Conservation (phyloP, 1,140 invertebrate genomes). For the Contarinia nasturtii region DNA sequence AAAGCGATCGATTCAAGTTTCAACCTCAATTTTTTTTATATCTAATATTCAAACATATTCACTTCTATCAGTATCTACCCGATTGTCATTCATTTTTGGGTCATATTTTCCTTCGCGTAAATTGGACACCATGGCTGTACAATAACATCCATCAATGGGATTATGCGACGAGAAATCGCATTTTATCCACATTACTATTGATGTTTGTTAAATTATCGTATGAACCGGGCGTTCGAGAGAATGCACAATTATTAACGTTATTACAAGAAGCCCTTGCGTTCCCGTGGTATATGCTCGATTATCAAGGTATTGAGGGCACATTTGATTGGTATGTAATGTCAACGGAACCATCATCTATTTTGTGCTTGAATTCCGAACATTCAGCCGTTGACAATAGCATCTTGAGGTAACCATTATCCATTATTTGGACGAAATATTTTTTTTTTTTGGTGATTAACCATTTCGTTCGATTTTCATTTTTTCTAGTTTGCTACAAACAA, state of each 20-base stretch:
- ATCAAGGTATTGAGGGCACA: slow-evolving; percentile 41
- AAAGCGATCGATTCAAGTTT: neutral
- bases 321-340: slow-evolving; percentile 62
- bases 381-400: slow-evolving; percentile 25
- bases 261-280: slow-evolving; percentile 42
- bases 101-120: slow-evolving; percentile 36
- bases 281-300: slow-evolving; percentile 48
- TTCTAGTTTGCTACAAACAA: slow-evolving; percentile 13
- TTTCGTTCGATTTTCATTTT: neutral
- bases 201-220: slow-evolving; percentile 48
- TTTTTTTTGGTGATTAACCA: neutral
- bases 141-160: slow-evolving; percentile 28
- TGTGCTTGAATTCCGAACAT: slow-evolving; percentile 25
- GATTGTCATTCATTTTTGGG: slow-evolving; percentile 51
- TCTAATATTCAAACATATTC: neutral
- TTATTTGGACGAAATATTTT: neutral
- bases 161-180: slow-evolving; percentile 14
- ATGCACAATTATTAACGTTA: slow-evolving; percentile 27
- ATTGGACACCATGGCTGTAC: slow-evolving; percentile 31
- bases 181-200: slow-evolving; percentile 31
- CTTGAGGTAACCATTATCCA: slow-evolving; percentile 20
- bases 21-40: neutral
- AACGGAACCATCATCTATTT: slow-evolving; percentile 48
- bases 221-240: slow-evolving; percentile 42
- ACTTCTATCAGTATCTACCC: slow-evolving; percentile 35